A percentile compares a stretch with the other conserved stretches of the same genome.
phyloP scores from a whole-genome alignment of 1,140 invertebrate species.

The Trichonephila inaurata region DNA sequence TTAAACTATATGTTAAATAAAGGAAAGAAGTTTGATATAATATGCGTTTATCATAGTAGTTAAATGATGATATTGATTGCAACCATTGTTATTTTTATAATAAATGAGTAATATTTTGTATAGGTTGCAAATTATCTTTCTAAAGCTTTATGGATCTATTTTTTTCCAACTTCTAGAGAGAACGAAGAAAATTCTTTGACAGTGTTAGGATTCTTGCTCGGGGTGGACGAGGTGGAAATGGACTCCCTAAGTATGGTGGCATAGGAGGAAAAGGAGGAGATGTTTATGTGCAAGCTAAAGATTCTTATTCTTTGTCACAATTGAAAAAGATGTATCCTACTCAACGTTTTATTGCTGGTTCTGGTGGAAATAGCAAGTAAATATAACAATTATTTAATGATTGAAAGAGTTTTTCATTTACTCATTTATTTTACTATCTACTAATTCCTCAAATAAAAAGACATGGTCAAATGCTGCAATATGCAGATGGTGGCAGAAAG shows the following conservation, averaged over 20 bases:
- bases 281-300: constrained; percentile 87
- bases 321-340: constrained; percentile 83
- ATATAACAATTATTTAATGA: neutral
- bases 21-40: too few relatives aligned
- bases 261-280: constrained; percentile 92
- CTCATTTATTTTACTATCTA: too few relatives aligned
- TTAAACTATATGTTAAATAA: too few relatives aligned
- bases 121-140: too few relatives aligned
- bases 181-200: constrained; percentile 85
- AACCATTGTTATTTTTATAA: too few relatives aligned
- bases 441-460: too few relatives aligned
- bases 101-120: too few relatives aligned
- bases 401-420: too few relatives aligned
- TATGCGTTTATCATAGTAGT: too few relatives aligned
- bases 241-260: constrained; percentile 89
- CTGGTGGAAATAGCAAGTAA: constrained; percentile 86
- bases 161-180: constrained; percentile 35
- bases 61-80: too few relatives aligned
- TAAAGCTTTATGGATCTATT: neutral
- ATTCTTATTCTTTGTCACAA: constrained; percentile 84
- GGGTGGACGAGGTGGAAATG: constrained; percentile 89
- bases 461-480: too few relatives aligned
- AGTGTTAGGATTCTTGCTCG: constrained; percentile 86
- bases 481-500: too few relatives aligned
- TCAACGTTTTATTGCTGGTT: constrained; percentile 84